A percentile compares a stretch with the other conserved stretches of the same genome.
phyloP scores from a whole-genome alignment of 2,113 vertebrate genomes.

The Percopsis transmontana region DNA sequence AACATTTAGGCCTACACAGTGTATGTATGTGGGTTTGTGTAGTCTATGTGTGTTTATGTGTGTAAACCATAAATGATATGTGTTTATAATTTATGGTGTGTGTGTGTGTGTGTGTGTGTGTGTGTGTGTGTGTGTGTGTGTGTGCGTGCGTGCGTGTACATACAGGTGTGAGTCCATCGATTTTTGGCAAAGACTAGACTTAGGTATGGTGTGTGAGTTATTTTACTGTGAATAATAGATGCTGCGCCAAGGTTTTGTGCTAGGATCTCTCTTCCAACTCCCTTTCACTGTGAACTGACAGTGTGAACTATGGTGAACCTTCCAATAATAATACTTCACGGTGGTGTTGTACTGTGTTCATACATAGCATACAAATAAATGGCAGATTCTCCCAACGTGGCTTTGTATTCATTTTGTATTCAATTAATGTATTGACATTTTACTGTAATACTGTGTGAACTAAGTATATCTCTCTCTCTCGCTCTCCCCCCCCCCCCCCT shows the following conservation, averaged over 20 bases:
- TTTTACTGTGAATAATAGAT: conserved; percentile 10
- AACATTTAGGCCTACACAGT: too few relatives aligned
- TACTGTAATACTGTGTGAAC: too few relatives aligned
- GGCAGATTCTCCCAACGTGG: background rate
- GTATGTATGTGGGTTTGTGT: background rate
- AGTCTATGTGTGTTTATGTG: background rate
- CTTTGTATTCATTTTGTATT: background rate
- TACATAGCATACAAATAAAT: background rate
- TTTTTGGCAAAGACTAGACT: background rate
- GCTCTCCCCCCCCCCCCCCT: background rate
- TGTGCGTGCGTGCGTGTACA: background rate
- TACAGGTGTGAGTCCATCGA: background rate
- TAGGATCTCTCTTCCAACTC: background rate
- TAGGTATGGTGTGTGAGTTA: conserved; percentile 1
- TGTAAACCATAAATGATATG: background rate
- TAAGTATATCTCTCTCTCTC: background rate
- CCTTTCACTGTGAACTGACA: background rate
- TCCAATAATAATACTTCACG: background rate
- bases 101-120: background rate
- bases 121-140: background rate
- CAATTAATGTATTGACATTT: too few relatives aligned
- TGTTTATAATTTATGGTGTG: background rate
- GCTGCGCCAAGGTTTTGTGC: background rate
- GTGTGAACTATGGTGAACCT: background rate
- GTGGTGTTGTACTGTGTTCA: background rate